A percentile compares a stretch with the other conserved stretches of the same genome.
Conservation (phyloP, 2,797 vertebrate genomes). For the Gymnocypris eckloni region DNA sequence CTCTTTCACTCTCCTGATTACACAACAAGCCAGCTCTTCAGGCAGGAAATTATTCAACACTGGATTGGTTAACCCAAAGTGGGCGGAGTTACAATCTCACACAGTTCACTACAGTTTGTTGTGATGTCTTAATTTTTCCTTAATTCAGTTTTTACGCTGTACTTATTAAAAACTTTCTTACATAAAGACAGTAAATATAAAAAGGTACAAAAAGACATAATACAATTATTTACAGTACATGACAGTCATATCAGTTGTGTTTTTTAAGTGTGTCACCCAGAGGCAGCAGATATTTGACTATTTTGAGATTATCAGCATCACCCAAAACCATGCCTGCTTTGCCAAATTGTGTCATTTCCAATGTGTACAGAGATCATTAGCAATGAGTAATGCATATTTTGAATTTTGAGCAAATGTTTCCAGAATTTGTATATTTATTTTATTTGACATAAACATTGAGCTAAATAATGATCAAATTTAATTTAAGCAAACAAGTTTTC, state of each 20-base stretch:
- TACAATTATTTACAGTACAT: not conserved
- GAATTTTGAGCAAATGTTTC: not conserved
- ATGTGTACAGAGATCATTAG: not conserved
- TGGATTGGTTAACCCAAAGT: slow-evolving; percentile 7
- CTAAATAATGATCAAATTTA: not conserved
- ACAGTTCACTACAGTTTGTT: not conserved
- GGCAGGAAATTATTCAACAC: slow-evolving; percentile 37
- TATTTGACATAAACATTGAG: not conserved
- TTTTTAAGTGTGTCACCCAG: not conserved
- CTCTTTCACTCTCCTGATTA: not conserved
- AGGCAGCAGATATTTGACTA: not conserved
- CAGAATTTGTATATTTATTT: not conserved
- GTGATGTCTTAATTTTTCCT: not conserved
- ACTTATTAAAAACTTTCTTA: not conserved
- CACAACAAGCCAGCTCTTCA: not conserved
- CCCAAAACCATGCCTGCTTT: not conserved
- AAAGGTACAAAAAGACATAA: not conserved
- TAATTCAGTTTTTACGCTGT: no score
- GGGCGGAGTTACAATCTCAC: not conserved
- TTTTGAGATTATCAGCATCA: not conserved
- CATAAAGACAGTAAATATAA: no score
- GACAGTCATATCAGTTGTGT: not conserved
- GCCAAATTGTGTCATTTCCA: not conserved
- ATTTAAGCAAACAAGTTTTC: not conserved
- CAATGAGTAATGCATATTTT: not conserved